Conservation (phyloP, 2,797 vertebrate species). For the Heliangelus exortis region DNA sequence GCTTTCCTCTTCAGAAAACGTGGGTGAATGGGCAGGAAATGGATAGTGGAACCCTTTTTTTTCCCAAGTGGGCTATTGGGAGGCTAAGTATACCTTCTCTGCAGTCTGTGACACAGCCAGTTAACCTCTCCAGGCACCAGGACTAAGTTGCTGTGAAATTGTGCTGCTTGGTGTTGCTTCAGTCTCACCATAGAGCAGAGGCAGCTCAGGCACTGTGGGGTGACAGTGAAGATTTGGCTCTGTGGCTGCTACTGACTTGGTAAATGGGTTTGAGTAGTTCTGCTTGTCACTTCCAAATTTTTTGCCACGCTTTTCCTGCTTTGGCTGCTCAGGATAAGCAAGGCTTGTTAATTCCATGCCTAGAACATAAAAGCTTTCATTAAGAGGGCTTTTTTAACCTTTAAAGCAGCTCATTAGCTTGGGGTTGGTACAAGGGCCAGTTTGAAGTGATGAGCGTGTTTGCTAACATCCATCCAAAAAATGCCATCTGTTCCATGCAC, state of each 20-base stretch:
- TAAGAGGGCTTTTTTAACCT: not conserved
- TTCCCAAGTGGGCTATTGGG: no score
- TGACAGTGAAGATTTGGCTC: no score
- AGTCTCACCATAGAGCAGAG: no score
- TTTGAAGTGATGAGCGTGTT: not conserved
- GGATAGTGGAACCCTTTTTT: no score
- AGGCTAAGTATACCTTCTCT: no score
- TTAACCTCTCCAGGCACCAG: no score
- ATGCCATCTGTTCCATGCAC: not conserved
- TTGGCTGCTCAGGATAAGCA: not conserved
- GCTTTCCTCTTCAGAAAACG: not conserved
- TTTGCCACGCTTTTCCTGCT: not conserved
- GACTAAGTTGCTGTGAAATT: no score
- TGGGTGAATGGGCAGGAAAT: no score
- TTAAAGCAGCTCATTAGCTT: not conserved
- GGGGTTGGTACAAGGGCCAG: not conserved
- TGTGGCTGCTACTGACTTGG: no score
- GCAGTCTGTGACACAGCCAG: no score
- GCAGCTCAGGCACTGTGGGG: no score
- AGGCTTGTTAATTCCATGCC: not conserved
- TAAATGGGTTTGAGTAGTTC: not conserved
- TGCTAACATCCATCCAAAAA: not conserved
- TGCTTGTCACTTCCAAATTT: not conserved
- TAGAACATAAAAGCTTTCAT: not conserved
- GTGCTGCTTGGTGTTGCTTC: no score